phyloP scores from a whole-genome alignment of 2,113 vertebrate genomes.

The Dascyllus trimaculatus region DNA sequence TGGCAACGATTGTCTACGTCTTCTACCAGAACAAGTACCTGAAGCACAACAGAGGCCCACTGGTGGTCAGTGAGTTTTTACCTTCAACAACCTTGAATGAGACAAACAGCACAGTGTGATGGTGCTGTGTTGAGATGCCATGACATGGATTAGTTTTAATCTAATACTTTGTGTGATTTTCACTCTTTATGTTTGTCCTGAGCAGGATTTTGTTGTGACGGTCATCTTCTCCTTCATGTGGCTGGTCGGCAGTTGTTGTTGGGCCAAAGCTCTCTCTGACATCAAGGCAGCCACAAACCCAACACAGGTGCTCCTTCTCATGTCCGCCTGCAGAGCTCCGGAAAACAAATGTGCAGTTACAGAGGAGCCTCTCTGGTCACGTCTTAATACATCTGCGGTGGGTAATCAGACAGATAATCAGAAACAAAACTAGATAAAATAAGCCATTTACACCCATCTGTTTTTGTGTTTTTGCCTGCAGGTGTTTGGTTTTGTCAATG shows the following conservation, averaged over 20 bases:
- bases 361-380: slow-evolving; percentile 92
- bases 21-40: slow-evolving; percentile 99
- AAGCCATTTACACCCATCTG: background rate
- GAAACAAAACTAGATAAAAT: background rate
- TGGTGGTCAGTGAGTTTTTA: slow-evolving; percentile 90
- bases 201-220: slow-evolving; percentile 96
- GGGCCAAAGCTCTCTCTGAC: slow-evolving; percentile 95
- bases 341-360: slow-evolving; percentile 91
- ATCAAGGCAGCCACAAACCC: slow-evolving; percentile 93
- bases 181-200: slow-evolving; percentile 2
- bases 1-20: slow-evolving; percentile 96
- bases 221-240: slow-evolving; percentile 95
- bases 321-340: slow-evolving; percentile 93
- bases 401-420: slow-evolving; percentile 53
- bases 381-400: slow-evolving; percentile 95
- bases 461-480: slow-evolving; percentile 59
- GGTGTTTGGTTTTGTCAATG: slow-evolving; percentile 98
- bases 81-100: background rate
- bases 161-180: background rate
- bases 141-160: no score
- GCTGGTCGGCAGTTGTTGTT: slow-evolving; percentile 94
- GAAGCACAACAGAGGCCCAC: slow-evolving; percentile 96
- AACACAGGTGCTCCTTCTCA: slow-evolving; percentile 90
- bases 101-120: background rate
- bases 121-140: background rate